A percentile compares a stretch with the other conserved stretches of the same genome.
phyloP scores from a whole-genome alignment of 1,140 invertebrate species.

The Drosophila persimilis region DNA sequence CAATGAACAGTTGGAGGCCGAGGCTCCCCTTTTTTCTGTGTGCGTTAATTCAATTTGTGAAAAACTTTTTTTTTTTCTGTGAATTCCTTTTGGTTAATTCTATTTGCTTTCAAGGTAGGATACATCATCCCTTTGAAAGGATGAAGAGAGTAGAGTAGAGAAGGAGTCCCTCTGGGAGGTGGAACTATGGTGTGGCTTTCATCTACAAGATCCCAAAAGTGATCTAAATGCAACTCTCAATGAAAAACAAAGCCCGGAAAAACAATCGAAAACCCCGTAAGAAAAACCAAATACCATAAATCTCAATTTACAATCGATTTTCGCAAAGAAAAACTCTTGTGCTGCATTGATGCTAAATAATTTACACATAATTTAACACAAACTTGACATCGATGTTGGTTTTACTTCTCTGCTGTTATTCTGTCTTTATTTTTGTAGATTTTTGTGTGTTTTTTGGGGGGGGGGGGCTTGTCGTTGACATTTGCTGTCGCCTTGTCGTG shows the following conservation, averaged over 20 bases:
- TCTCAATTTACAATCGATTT: no score
- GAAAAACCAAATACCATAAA: no score
- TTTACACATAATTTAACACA: constrained; percentile 67
- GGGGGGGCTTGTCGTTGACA: neutral
- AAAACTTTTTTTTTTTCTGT: constrained; percentile 22
- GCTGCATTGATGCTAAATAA: constrained; percentile 56
- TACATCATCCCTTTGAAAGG: no score
- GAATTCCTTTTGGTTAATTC: constrained; percentile 1
- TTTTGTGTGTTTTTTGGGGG: no score
- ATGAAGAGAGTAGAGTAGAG: no score
- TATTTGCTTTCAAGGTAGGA: constrained; percentile 1
- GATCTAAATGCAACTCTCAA: no score
- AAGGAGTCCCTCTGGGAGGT: no score
- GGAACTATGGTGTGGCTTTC: no score
- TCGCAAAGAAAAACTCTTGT: neutral
- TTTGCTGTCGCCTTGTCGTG: constrained; percentile 41
- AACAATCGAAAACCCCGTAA: no score
- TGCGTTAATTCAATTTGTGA: constrained; percentile 68
- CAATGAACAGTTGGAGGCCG: neutral
- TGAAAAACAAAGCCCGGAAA: no score
- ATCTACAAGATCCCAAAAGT: no score
- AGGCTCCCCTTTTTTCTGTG: constrained; percentile 3
- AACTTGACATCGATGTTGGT: constrained; percentile 50
- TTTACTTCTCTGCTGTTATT: neutral
- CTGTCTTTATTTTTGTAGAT: neutral